Percentiles rank a stretch among this genome's conserved stretches.
Evolutionary conservation across 2,113 vertebrate species (phyloP).

Genomic region (Anhinga anhinga): DNA sequence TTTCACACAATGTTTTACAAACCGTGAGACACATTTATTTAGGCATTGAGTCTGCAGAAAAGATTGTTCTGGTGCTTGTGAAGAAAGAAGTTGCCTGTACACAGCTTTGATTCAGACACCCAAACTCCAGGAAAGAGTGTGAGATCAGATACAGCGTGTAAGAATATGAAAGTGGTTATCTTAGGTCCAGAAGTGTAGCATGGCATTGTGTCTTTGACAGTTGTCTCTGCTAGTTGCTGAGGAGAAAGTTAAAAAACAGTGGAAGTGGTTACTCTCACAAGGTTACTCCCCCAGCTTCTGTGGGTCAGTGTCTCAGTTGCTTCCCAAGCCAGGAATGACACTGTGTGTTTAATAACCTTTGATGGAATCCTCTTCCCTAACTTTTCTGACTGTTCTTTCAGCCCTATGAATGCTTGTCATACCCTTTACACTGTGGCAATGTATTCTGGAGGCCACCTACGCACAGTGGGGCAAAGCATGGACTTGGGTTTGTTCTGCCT

Average conservation of each 20-base stretch:
- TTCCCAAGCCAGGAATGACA: not conserved
- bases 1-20: not conserved
- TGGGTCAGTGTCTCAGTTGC: not conserved
- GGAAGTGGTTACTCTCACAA: not conserved
- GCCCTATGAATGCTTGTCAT: not conserved
- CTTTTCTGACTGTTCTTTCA: not conserved
- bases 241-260: not conserved
- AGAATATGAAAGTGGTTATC: not conserved
- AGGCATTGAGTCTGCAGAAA: not conserved
- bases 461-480: not conserved
- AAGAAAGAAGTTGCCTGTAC: not conserved
- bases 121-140: not conserved
- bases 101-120: not conserved
- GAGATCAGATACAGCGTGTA: not conserved
- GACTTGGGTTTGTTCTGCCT: not conserved
- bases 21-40: not conserved
- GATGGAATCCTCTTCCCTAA: not conserved
- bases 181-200: not conserved
- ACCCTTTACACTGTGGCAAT: not conserved
- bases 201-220: not conserved
- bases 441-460: not conserved
- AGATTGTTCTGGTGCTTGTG: not conserved
- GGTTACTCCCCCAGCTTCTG: not conserved
- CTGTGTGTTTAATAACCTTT: rapidly evolving
- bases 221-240: not conserved